Evolutionary conservation across 2,113 vertebrate genomes (phyloP), one percentile per base, ranked within the genome.

Genomic region (Aplodontia rufa): DNA sequence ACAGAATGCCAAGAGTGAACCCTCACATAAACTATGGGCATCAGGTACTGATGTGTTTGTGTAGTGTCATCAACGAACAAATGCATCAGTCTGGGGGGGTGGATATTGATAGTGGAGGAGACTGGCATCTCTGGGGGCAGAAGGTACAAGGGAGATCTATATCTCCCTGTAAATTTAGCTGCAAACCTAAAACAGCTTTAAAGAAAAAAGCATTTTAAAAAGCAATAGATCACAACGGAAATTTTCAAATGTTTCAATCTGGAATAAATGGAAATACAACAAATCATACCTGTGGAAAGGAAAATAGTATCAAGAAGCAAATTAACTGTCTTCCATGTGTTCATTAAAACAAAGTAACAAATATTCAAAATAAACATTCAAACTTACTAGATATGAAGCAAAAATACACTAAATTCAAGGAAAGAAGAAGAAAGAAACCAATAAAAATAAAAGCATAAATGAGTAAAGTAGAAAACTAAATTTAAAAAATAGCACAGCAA

Each of bases 331-430:
- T 85, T 88, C 68, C 28, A 55, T 72, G 1, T 32, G 45, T 71
- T 94, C 87, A 90, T 68, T 62, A 86, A 93, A 86, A 66, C n/a
- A 66, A 94, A 72, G 51, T 60, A 87, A 55, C 5, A 69, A 83
- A 1, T 51, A 83, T 45, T 64, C 80, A 68, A 76, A 90, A 79
- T 45, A 69, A 89, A 53, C 6, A 42, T 35, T 89, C 30, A 60
- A 92, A 40, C 79, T 62, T 45, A 92, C 83, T 28, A 82, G 17
- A 90, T 47, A 47, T 13, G 72, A 88, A 87, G 20, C 42, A 91
- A 91, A 85, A 19, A 16, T 76, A 55, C 42, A 49, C 76, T 78
- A 94, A 90, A 80, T 51, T 22, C 14, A 81, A 90, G 75, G 14
- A 72, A 66, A 82, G 42, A 30, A 89, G 4, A 80, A 47, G 7